Conservation (phyloP, 2,888 invertebrate species). For the Dynastes grantii region DNA sequence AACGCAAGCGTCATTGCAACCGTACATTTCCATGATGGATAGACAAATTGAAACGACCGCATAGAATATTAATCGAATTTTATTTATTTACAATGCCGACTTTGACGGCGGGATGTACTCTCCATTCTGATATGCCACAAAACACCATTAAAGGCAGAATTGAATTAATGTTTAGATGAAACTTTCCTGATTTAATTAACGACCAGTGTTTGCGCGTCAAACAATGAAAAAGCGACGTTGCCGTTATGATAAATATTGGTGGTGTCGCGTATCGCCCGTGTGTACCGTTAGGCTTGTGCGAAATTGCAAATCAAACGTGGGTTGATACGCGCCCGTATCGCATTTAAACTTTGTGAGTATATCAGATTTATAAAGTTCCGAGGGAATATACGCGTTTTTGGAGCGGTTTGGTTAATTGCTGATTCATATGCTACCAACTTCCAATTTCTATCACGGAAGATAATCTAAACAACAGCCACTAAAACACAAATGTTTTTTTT, state of each 20-base stretch:
- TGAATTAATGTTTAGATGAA: conserved; percentile 12
- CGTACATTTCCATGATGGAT: neutral
- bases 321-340: no score
- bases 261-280: no score
- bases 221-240: conserved; percentile 15
- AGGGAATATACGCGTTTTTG: no score
- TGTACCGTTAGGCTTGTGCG: no score
- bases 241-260: conserved; percentile 1
- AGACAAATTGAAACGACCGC: neutral
- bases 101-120: neutral
- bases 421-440: no score
- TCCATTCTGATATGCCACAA: neutral
- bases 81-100: conserved; percentile 7
- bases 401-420: no score
- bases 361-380: no score
- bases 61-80: conserved; percentile 4
- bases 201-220: conserved; percentile 1
- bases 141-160: conserved; percentile 2
- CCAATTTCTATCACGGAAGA: no score
- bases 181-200: conserved; percentile 18
- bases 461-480: no score
- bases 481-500: no score
- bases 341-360: no score
- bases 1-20: neutral
- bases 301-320: no score